These are phyloP conservation scores for Tetragonula carbonaria DNA, from an alignment of 2,888 invertebrate species.

Conservation along the genomic window DNA sequence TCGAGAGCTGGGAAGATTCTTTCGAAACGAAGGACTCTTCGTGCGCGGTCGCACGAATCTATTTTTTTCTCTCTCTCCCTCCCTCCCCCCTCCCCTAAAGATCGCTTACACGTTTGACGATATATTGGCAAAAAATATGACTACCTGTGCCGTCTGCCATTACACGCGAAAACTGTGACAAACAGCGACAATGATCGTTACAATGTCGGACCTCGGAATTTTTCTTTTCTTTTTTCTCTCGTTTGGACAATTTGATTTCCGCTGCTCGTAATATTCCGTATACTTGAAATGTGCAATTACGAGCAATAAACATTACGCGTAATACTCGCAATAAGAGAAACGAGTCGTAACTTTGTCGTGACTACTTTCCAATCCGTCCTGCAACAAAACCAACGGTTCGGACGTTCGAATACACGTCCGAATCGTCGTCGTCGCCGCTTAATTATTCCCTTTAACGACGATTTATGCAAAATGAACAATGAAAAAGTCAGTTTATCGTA, in stretches of 20 bases:
- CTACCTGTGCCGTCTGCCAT: not conserved
- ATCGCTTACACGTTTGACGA: conserved; percentile 52
- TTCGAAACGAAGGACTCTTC: conserved; percentile 63
- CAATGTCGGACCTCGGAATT: no score
- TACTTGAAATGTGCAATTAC: conserved; percentile 43
- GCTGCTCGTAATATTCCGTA: not conserved
- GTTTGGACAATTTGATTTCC: conserved; percentile 9
- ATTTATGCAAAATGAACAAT: no score
- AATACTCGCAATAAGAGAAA: conserved; percentile 44
- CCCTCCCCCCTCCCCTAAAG: not conserved
- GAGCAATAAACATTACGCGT: conserved; percentile 39
- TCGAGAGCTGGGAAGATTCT: conserved; percentile 68
- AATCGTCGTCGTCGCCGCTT: not conserved
- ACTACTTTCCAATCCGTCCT: conserved; percentile 25
- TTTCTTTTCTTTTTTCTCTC: not conserved
- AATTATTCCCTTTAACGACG: not conserved
- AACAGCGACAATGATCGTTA: not conserved
- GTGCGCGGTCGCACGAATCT: conserved; percentile 52
- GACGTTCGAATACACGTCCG: conserved; percentile 2
- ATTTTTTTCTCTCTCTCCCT: conserved; percentile 19
- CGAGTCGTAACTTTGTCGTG: conserved; percentile 19
- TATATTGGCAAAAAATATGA: not conserved
- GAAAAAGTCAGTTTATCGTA: no score
- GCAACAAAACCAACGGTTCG: conserved; percentile 1
- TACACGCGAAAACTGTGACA: not conserved